Evolutionary conservation across 2,888 invertebrate species (phyloP).

Genomic region (Agapetus fuscipes): DNA sequence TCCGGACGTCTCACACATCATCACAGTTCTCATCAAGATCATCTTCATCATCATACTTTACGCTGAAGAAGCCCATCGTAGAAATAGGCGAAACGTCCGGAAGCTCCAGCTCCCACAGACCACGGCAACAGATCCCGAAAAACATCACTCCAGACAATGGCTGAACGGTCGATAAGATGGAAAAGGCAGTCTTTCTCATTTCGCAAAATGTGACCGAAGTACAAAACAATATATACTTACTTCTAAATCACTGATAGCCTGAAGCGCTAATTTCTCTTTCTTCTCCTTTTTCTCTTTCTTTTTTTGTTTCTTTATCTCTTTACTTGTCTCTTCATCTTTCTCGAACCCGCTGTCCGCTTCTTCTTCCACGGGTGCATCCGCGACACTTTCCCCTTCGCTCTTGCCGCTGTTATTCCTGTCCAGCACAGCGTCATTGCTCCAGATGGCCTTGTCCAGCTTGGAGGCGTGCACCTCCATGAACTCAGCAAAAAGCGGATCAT

Average conservation of each 20-base stretch:
- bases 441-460: conserved; percentile 34
- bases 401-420: conserved; percentile 24
- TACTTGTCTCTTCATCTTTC: conserved; percentile 24
- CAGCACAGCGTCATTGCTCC: conserved; percentile 49
- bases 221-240: conserved; percentile 38
- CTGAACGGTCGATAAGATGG: too few species aligned
- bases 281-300: conserved; percentile 25
- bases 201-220: too few species aligned
- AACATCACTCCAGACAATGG: too few species aligned
- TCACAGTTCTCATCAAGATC: too few species aligned
- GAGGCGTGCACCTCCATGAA: conserved; percentile 78
- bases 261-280: conserved; percentile 54
- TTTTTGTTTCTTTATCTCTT: conserved; percentile 23
- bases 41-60: too few species aligned
- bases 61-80: too few species aligned
- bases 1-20: too few species aligned
- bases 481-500: conserved; percentile 83
- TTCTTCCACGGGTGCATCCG: conserved; percentile 33
- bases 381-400: conserved; percentile 31
- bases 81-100: too few species aligned
- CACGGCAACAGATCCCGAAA: too few species aligned
- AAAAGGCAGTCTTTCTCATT: too few species aligned
- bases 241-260: conserved; percentile 69
- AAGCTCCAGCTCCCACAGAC: too few species aligned
- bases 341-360: conserved; percentile 28